Base-by-base conservation (phyloP, 1,140 invertebrate genomes). In the Ganaspis sp. region DNA sequence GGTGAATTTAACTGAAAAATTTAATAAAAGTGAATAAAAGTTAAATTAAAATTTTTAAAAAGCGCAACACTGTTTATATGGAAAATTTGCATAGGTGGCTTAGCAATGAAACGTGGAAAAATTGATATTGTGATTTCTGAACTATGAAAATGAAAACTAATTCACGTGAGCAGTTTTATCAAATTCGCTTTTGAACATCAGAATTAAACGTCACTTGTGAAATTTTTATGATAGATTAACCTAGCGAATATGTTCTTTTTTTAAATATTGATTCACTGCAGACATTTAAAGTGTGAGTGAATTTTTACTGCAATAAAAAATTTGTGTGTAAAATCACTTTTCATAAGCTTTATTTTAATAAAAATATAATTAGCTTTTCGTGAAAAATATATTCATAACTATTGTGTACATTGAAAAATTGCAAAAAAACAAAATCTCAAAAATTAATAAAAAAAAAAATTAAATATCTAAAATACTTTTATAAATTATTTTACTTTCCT, bases 1-100 rank as follows among this genome's bases (percentile, higher is more conserved):
- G n/a, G n/a, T n/a, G n/a, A n/a, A n/a, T n/a, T n/a, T n/a, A n/a
- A n/a, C n/a, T n/a, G n/a, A n/a, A n/a, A n/a, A n/a, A n/a, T 34
- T 34, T 34, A 34, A 34, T 3, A 34, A 34, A 34, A 34, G 29
- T 3, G 29, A 34, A 34, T 3, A 34, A 3, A 34, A n/a, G n/a
- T n/a, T 34, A 6, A 9, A 40, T 11, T 40, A 40, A 40, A 11
- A 40, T 40, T 40, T 40, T 40, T 40, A 40, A 40, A 64, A 64
- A 64, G 58, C 26, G 21, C 58, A 64, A 64, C 58, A 29, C 12
- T 64, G 54, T 29, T 29, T 26, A 15, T 26, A 49, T 17, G 58
- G 15, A 64, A 64, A 64, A n/a, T 29, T 21, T 64, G 58, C 58
- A 64, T 29, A n/a, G 54, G 26, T 64, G 58, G 58, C 29, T 64